Conservation (phyloP, 1,140 invertebrate genomes). For the Pollicipes pollicipes region DNA sequence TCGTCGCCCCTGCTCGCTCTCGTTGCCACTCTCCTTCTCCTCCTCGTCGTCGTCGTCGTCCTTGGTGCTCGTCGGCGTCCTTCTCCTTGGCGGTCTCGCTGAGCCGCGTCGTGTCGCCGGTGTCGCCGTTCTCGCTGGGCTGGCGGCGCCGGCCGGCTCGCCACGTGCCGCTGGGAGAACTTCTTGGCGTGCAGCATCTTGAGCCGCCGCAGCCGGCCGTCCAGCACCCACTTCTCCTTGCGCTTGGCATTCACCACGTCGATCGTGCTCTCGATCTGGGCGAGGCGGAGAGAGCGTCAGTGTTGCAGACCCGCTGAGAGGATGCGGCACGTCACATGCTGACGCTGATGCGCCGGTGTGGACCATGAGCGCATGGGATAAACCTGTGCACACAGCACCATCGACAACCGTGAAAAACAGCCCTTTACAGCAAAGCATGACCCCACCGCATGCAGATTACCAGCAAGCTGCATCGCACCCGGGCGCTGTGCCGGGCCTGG, state of each 20-base stretch:
- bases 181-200: not conserved
- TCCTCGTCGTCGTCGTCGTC: slow-evolving; percentile 20
- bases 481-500: no score
- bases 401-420: no score
- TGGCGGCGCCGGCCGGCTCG: not conserved
- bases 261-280: slow-evolving; percentile 55
- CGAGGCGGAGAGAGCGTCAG: slow-evolving; percentile 14
- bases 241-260: slow-evolving; percentile 53
- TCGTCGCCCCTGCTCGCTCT: slow-evolving; percentile 19
- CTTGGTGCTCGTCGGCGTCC: slow-evolving; percentile 15
- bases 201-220: slow-evolving; percentile 29
- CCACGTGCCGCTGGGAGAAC: not conserved
- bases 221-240: slow-evolving; percentile 60
- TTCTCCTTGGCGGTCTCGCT: slow-evolving; percentile 8
- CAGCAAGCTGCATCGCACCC: no score
- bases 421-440: no score
- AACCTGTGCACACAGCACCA: no score
- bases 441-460: no score
- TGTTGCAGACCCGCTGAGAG: no score
- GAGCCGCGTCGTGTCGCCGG: not conserved
- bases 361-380: no score
- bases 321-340: no score
- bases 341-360: no score
- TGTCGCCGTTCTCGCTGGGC: not conserved
- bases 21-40: slow-evolving; percentile 21